These are phyloP conservation scores for Heterodera filipjevi DNA, from an alignment of 2,888 invertebrate genomes.

Conservation along the genomic window DNA sequence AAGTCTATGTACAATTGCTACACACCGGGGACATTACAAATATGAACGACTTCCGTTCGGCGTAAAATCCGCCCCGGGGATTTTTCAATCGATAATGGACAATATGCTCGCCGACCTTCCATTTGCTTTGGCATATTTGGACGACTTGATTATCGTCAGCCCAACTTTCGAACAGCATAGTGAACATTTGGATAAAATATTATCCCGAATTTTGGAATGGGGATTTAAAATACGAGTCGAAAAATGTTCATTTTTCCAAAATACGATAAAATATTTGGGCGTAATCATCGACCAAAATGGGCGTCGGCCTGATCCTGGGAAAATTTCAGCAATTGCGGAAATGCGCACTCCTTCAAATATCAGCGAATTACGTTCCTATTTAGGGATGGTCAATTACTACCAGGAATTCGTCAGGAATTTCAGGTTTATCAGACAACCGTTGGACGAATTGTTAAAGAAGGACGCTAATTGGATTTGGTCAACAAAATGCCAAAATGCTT, in stretches of 20 bases:
- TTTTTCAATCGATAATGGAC: slow-evolving; percentile 47
- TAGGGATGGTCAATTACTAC: slow-evolving; percentile 34
- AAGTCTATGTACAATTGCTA: slow-evolving; percentile 44
- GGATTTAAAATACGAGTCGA: slow-evolving; percentile 43
- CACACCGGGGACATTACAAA: slow-evolving; percentile 47
- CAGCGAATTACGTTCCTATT: slow-evolving; percentile 27
- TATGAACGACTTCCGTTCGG: slow-evolving; percentile 47
- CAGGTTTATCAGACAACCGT: slow-evolving; percentile 37
- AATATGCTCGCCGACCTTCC: slow-evolving; percentile 38
- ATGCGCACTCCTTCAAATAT: slow-evolving; percentile 25
- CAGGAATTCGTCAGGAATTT: slow-evolving; percentile 34
- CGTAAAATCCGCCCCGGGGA: slow-evolving; percentile 41
- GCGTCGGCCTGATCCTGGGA: background rate
- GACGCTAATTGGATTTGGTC: slow-evolving; percentile 39
- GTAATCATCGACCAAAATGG: slow-evolving; percentile 34
- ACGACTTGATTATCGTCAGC: slow-evolving; percentile 42
- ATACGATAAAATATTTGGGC: too few species aligned
- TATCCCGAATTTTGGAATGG: slow-evolving; percentile 38
- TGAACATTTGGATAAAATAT: slow-evolving; percentile 27
- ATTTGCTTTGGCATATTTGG: slow-evolving; percentile 36
- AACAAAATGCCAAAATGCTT: slow-evolving; percentile 41
- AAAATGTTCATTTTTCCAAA: too few species aligned
- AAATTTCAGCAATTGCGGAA: background rate
- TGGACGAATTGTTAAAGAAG: slow-evolving; percentile 45
- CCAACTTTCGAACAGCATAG: slow-evolving; percentile 37